Conservation (phyloP, 2,113 vertebrate genomes). For the Podilymbus podiceps region DNA sequence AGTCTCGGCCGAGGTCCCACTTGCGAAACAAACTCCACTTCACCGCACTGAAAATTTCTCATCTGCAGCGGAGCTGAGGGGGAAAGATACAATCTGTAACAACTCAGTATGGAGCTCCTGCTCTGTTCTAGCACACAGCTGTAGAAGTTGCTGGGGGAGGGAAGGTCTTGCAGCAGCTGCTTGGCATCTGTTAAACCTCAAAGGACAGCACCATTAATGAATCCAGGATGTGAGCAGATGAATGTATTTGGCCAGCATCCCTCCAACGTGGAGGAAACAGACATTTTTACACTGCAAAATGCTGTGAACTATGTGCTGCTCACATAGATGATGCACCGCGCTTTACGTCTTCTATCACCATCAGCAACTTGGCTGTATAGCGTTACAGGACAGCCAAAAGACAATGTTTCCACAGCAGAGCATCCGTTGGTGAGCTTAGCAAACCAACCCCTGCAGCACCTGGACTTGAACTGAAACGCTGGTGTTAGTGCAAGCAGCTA, state of each 20-base stretch:
- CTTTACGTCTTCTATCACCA: neutral
- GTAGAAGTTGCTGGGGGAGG: neutral
- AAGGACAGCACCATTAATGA: neutral
- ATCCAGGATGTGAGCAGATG: neutral
- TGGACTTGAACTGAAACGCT: neutral
- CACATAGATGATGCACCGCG: neutral
- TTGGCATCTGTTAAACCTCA: neutral
- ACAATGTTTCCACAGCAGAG: neutral
- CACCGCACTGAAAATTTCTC: constrained; percentile 48
- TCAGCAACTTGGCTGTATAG: neutral
- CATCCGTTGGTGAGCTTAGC: neutral
- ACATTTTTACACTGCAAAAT: neutral
- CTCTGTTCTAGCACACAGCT: neutral
- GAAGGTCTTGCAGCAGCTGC: neutral
- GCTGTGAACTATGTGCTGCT: neutral
- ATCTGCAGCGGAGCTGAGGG: constrained; percentile 29
- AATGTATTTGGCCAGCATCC: neutral
- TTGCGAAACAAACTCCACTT: constrained; percentile 56
- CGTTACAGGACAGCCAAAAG: neutral
- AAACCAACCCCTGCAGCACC: neutral
- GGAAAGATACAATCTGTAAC: neutral
- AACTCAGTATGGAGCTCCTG: neutral
- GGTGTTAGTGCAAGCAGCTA: neutral
- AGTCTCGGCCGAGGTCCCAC: neutral
- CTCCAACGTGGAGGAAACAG: neutral